A percentile compares a stretch with the other conserved stretches of the same genome.
These are phyloP conservation scores for Parazoanthus atlanticus DNA, from an alignment of 92 coral and sea anemone genomes.

Conservation along the genomic window DNA sequence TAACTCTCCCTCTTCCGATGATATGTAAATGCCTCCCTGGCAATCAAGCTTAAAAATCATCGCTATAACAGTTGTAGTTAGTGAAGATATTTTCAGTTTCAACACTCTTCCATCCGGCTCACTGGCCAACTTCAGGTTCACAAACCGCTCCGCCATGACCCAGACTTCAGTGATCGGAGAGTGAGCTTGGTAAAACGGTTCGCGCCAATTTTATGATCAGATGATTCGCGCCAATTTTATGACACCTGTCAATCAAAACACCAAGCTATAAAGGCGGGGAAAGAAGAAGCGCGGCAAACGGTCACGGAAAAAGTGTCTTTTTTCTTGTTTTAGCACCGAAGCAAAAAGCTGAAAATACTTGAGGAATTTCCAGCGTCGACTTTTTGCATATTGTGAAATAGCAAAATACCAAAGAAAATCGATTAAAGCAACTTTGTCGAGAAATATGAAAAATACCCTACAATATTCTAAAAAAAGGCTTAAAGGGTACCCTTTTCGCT, in stretches of 20 bases:
- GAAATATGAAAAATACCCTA: not conserved
- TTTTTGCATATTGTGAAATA: not conserved
- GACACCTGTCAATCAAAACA: slow-evolving; percentile 14
- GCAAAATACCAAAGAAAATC: slow-evolving; percentile 6
- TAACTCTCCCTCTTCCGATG: slow-evolving; percentile 20
- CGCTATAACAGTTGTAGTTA: not conserved
- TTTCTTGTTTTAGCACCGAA: not conserved
- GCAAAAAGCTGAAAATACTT: too few species aligned
- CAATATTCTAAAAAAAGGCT: not conserved
- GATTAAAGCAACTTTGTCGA: slow-evolving; percentile 13
- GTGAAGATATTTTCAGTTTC: slow-evolving; percentile 10
- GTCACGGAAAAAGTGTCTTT: slow-evolving; percentile 10
- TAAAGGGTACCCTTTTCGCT: slow-evolving; percentile 5
- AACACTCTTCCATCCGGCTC: slow-evolving; percentile 16
- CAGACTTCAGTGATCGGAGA: slow-evolving; percentile 8
- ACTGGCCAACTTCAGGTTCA: slow-evolving; percentile 9
- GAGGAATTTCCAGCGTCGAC: not conserved
- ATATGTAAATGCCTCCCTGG: slow-evolving; percentile 6
- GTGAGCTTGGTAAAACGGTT: slow-evolving; percentile 15
- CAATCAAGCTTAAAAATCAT: slow-evolving; percentile 33
- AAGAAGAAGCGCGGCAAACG: slow-evolving; percentile 14
- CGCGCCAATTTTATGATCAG: slow-evolving; percentile 6
- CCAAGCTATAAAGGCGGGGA: slow-evolving; percentile 5
- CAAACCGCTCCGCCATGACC: slow-evolving; percentile 11
- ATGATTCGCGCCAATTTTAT: not conserved